A percentile compares a stretch with the other conserved stretches of the same genome.
These are phyloP conservation scores for Chromis chromis DNA, from an alignment of 2,797 vertebrate genomes.

Conservation along the genomic window DNA sequence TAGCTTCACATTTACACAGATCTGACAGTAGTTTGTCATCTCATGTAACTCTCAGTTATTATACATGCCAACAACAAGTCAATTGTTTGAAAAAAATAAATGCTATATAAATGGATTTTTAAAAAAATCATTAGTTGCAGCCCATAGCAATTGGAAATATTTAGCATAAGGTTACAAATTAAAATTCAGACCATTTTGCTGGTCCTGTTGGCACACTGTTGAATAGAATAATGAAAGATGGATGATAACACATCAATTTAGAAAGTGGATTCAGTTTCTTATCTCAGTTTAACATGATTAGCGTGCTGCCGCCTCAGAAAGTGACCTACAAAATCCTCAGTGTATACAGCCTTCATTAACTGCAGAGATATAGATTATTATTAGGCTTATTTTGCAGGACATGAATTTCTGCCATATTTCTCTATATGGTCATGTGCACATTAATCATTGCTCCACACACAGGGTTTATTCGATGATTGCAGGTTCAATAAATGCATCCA, in stretches of 20 bases:
- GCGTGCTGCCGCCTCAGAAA: background rate
- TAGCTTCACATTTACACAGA: background rate
- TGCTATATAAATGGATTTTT: too few relatives aligned
- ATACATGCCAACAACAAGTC: too few relatives aligned
- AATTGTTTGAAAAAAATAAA: too few relatives aligned
- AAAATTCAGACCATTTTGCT: background rate
- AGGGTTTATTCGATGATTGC: background rate
- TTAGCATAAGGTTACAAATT: background rate
- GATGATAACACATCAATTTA: background rate
- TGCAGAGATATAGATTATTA: too few relatives aligned
- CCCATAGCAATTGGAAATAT: too few relatives aligned
- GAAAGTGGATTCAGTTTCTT: constrained; percentile 1
- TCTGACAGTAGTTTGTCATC: too few relatives aligned
- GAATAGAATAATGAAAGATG: background rate
- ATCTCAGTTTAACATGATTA: constrained; percentile 1
- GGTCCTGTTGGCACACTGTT: background rate
- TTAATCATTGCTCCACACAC: too few relatives aligned
- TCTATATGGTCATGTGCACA: background rate
- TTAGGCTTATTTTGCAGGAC: too few relatives aligned
- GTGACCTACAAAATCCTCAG: background rate
- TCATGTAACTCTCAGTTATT: too few relatives aligned
- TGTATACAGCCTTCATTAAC: background rate
- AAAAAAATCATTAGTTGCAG: too few relatives aligned
- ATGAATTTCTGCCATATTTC: too few relatives aligned
- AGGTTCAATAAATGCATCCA: background rate